Base-by-base conservation (phyloP, 30 jellyfish, hydroid and myxozoan species). In the Phacellophora camtschatica region DNA sequence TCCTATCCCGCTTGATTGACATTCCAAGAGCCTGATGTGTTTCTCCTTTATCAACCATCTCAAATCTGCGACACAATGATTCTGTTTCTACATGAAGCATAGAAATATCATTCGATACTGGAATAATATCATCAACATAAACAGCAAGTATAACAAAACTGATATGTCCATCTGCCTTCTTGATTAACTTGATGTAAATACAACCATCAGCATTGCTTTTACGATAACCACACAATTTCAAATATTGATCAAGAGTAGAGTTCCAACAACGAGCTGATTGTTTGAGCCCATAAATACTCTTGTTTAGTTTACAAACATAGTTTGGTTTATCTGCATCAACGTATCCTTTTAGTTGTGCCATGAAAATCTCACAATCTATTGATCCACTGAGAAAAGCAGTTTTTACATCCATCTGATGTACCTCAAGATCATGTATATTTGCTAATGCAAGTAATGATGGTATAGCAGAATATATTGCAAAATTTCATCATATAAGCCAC, bases 361-460 rank as follows among this genome's bases (percentile, higher is more conserved):
- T 85, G 83, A 30, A 85, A 54, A 85, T 85, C 69, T 74, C 90
- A 8, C 59, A 32, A 36, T 85, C 96, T 36, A 85, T 36, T 29
- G 69, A 16, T 46, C 96, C 96, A 75, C 75, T 63, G 2, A 85
- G 74, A 59, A 74, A 85, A 24, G 96, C 96, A 1, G 90, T 85
- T 33, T 85, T 74, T 29, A 74, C 90, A 57, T 85, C 96, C 90
- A 85, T 74, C 77, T 85, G 96, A 65, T 85, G 96, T 24, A 73
- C 70, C 63, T 85, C 96, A 20, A 74, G 65, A 43, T 85, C 74
- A 16, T 33, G 82, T 24, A 20, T 43, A 55, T 74, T 85, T 49
- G 90, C 86, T 28, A 85, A 32, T 28, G 96, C 83, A 13, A 85
- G 86, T 39, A 85, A 53, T 1, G 90, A 51, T 18, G 81, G 36